These are phyloP conservation scores for Chrysolina haemoptera DNA, from an alignment of 2,888 invertebrate genomes.

Conservation along the genomic window DNA sequence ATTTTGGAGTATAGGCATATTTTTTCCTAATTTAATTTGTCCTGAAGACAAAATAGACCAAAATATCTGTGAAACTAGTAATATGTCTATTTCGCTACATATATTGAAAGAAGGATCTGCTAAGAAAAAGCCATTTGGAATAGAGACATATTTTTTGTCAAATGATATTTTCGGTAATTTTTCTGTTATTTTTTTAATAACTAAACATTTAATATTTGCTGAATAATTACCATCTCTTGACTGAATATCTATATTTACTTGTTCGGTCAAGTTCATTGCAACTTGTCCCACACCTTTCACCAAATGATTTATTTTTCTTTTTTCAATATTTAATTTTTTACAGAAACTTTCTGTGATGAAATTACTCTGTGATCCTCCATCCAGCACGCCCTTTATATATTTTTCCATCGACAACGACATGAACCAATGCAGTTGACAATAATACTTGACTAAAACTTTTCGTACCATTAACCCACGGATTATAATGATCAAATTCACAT, in stretches of 20 bases:
- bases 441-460: too few relatives aligned
- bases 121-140: neutral
- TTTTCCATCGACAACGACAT: too few relatives aligned
- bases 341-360: too few relatives aligned
- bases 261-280: neutral
- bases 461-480: too few relatives aligned
- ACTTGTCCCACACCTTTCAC: neutral
- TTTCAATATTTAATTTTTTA: neutral
- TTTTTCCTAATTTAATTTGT: neutral
- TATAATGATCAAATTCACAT: too few relatives aligned
- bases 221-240: neutral
- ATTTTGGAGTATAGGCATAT: too few relatives aligned
- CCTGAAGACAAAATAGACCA: slow-evolving; percentile 1
- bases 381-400: too few relatives aligned
- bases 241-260: neutral
- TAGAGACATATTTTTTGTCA: neutral
- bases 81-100: neutral
- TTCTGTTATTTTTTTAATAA: neutral
- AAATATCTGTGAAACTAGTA: neutral
- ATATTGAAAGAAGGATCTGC: slow-evolving; percentile 11
- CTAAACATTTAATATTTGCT: neutral
- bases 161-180: slow-evolving; percentile 6
- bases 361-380: too few relatives aligned
- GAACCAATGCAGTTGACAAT: too few relatives aligned
- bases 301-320: neutral